Evolutionary conservation across 1,140 invertebrate species (phyloP).

Genomic region (Calliphora vicina): DNA sequence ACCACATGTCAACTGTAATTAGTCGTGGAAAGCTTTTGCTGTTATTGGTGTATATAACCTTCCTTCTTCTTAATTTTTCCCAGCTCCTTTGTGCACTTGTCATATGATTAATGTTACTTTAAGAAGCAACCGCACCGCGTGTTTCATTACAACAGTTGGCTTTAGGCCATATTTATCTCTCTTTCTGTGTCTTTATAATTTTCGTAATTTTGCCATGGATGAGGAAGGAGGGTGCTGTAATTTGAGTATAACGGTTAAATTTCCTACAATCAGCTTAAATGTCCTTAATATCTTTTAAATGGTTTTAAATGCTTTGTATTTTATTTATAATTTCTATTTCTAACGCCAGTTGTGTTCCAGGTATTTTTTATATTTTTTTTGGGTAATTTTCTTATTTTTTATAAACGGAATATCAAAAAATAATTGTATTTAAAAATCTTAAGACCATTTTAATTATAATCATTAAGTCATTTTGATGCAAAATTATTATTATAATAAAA

Average conservation of each 20-base stretch:
- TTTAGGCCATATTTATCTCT: background rate
- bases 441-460: too few relatives aligned
- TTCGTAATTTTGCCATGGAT: background rate
- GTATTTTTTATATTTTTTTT: too few relatives aligned
- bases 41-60: background rate
- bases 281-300: constrained; percentile 23
- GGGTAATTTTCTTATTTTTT: too few relatives aligned
- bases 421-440: too few relatives aligned
- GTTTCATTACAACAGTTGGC: constrained; percentile 11
- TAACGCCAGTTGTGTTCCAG: background rate
- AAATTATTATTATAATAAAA: too few relatives aligned
- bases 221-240: background rate
- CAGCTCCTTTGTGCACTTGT: constrained; percentile 38
- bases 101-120: constrained; percentile 42
- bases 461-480: too few relatives aligned
- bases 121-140: constrained; percentile 6
- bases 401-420: too few relatives aligned
- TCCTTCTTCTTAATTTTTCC: background rate
- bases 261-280: constrained; percentile 18
- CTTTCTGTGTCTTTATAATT: background rate
- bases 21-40: constrained; percentile 35
- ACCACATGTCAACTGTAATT: constrained; percentile 45
- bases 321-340: too few relatives aligned
- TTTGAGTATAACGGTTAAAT: background rate
- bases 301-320: constrained; percentile 1